Evolutionary conservation across 2,888 invertebrate species (phyloP), one percentile per base, ranked within the genome.

Genomic region (Cantharis rustica): DNA sequence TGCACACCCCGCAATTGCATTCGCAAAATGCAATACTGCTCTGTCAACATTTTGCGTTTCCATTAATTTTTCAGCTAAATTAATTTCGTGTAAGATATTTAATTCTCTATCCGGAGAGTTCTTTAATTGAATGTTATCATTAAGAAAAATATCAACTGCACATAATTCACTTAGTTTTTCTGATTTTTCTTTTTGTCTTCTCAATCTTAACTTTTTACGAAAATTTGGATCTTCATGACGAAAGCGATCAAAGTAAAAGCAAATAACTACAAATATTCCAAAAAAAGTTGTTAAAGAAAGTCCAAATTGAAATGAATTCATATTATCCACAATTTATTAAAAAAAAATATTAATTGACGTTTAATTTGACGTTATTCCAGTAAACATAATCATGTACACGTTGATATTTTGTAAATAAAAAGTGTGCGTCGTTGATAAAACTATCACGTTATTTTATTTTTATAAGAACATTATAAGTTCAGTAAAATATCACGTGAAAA

Each of bases 11-110:
- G 80, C 75, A 68, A 84, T 82, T 9, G 84, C 84, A 70, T 81
- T 82, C 0, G 82, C 84, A 75, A 84, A 84, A 77, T 84, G 84
- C 13, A 80, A 61, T 15, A 82, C 79, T 3, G 84, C 84, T 26
- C 81, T 81, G 2, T 82, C 81, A 61, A 80, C 63, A 62, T 81
- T 76, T 62, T 81, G 73, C 17, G 75, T 47, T 17, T 69, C 26
- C 84, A 84, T 83, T 71, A 83, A 71, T 15, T 78, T 74, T 74
- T 84, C 84, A 7, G 82, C 84, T 1, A 82, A 69, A 71, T 82
- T 79, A 15, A 84, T 80, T 73, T 84, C 84, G 62, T 80, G 79
- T 63, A 84, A 74, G 63, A 84, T 83, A 26, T 79, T 75, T 15
- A 77, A 70, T 78, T 78, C 75, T 78, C 69, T 26, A 26, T 15